Conservation (phyloP, 2,797 vertebrate genomes). For the Varecia variegata region DNA sequence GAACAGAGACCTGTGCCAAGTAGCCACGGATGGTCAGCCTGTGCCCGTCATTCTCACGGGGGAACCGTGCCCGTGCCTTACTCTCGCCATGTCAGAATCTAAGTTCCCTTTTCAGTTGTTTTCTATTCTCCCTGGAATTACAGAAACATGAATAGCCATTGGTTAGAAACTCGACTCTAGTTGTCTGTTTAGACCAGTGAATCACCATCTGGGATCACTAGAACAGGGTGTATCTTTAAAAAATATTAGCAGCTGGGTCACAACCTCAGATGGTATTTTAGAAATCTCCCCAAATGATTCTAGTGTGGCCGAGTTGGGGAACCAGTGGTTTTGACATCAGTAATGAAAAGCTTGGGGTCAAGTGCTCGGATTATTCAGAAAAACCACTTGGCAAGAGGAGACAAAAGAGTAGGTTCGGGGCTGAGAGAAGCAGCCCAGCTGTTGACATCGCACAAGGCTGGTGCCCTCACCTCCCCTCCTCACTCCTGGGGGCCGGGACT, state of each 20-base stretch:
- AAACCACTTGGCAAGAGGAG: neutral
- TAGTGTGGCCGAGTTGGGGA: neutral
- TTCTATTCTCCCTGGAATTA: neutral
- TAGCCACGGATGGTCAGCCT: neutral
- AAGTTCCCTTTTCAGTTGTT: too few species aligned
- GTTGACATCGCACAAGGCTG: neutral
- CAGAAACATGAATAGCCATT: fast-evolving
- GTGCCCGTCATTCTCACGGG: neutral
- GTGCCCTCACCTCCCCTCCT: neutral
- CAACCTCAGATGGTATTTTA: neutral
- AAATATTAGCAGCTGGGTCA: neutral
- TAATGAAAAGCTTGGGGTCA: neutral
- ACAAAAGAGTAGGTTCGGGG: neutral
- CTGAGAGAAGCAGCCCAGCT: neutral
- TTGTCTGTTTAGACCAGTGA: neutral
- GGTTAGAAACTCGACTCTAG: neutral
- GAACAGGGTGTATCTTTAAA: neutral
- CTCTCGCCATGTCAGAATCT: neutral
- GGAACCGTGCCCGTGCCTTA: neutral
- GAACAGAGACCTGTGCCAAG: neutral
- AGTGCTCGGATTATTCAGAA: neutral
- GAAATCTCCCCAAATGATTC: neutral
- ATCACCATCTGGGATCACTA: neutral
- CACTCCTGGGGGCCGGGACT: neutral
- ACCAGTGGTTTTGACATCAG: neutral